These are phyloP conservation scores for Thinocorus orbignyianus DNA, from an alignment of 2,113 vertebrate species.

Conservation along the genomic window DNA sequence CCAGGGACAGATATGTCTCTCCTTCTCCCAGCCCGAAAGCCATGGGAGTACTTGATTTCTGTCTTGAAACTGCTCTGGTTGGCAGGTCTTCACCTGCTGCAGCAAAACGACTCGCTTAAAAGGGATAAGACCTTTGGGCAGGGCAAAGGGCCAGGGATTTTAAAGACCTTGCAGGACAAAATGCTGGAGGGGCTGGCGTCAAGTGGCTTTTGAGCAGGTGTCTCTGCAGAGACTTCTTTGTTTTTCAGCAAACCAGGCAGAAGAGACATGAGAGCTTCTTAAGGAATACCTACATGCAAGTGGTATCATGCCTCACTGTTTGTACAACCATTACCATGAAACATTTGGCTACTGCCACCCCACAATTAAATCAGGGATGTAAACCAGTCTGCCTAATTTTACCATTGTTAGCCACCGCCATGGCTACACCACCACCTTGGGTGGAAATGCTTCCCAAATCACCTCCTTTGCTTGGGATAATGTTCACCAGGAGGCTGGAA, in stretches of 20 bases:
- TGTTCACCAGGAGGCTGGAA: neutral
- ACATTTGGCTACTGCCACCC: neutral
- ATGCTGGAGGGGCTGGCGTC: neutral
- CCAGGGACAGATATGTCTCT: neutral
- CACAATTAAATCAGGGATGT: neutral
- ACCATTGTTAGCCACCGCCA: rapidly evolving
- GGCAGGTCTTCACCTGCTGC: neutral
- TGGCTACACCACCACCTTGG: rapidly evolving
- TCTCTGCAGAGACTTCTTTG: neutral
- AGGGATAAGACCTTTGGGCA: neutral
- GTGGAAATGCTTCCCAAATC: neutral
- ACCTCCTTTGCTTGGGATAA: neutral
- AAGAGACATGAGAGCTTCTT: neutral
- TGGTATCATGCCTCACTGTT: neutral
- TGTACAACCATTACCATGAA: neutral
- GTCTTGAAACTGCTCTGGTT: neutral
- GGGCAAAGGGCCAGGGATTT: neutral
- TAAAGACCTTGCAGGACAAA: neutral
- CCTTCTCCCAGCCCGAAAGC: neutral
- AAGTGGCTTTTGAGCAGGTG: neutral
- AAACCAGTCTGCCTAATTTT: neutral
- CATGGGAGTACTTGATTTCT: neutral
- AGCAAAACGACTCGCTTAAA: neutral
- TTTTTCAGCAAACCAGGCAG: neutral
- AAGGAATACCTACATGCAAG: neutral